Conservation (phyloP, 2,888 invertebrate genomes). For the Oasisia sp. region DNA sequence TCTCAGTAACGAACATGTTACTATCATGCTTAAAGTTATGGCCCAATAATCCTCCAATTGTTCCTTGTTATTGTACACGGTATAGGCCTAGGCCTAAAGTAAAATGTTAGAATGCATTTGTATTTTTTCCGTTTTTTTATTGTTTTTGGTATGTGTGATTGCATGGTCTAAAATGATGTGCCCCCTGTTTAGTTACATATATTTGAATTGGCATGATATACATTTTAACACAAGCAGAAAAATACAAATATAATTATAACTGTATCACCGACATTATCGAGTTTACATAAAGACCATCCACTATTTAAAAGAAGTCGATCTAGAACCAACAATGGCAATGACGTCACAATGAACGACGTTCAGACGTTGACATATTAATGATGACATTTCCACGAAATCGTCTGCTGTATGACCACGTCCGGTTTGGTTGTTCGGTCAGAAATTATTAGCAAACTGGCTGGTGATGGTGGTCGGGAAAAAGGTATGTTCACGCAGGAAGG, state of each 20-base stretch:
- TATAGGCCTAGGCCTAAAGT: too few species aligned
- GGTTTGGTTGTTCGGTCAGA: not conserved
- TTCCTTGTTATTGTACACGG: too few species aligned
- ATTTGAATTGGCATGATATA: too few species aligned
- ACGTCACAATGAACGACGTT: not conserved
- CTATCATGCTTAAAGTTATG: too few species aligned
- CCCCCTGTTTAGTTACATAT: too few species aligned
- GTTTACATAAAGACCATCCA: not conserved
- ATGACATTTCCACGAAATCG: constrained; percentile 6
- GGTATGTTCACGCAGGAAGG: not conserved
- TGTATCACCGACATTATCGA: not conserved
- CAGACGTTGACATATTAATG: not conserved
- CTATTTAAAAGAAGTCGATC: not conserved
- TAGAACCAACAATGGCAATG: not conserved
- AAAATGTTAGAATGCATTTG: too few species aligned
- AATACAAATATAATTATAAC: not conserved
- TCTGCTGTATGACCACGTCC: not conserved
- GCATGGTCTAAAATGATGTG: too few species aligned
- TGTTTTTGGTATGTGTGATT: too few species aligned
- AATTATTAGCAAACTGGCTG: not conserved
- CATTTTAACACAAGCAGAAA: too few species aligned
- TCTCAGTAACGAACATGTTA: too few species aligned
- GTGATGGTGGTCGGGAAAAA: not conserved
- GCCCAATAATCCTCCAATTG: too few species aligned
- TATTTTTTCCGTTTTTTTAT: too few species aligned